Percentiles rank a stretch among this genome's conserved stretches.
phyloP scores from a whole-genome alignment of 53 echinoderm and acorn worm species.

The Holothuria scabra region DNA sequence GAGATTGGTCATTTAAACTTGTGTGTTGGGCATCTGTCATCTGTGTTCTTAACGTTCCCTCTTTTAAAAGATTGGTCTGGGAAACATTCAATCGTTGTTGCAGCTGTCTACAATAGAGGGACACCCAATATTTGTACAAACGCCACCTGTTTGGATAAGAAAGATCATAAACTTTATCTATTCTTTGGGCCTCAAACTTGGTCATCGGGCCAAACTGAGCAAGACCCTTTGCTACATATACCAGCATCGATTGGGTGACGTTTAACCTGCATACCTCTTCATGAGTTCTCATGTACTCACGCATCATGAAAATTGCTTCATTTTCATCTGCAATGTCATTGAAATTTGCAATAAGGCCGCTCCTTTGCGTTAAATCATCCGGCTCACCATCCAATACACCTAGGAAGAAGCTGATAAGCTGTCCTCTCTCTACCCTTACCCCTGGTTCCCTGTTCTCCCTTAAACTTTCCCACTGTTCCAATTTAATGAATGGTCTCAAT shows the following conservation, averaged over 20 bases:
- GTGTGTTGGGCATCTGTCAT: slow-evolving; percentile 7
- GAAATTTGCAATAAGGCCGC: neutral
- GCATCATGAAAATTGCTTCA: slow-evolving; percentile 5
- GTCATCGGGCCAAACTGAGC: slow-evolving; percentile 17
- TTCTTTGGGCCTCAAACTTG: neutral
- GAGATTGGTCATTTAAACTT: neutral
- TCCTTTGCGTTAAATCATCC: neutral
- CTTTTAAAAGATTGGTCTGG: neutral
- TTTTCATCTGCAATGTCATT: neutral
- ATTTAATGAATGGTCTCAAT: neutral
- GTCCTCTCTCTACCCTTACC: neutral
- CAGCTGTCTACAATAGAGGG: slow-evolving; percentile 17
- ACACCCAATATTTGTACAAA: slow-evolving; percentile 33
- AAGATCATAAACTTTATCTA: neutral
- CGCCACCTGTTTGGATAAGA: slow-evolving; percentile 4
- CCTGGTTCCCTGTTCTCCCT: no score
- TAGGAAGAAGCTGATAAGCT: neutral
- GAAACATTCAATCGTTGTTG: slow-evolving; percentile 13
- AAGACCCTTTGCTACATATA: slow-evolving; percentile 19
- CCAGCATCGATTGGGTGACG: neutral
- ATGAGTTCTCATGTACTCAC: neutral
- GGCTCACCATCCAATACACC: neutral
- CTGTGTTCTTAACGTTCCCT: neutral
- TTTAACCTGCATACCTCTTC: neutral
- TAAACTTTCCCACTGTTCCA: neutral